These are phyloP conservation scores for Plagodis pulveraria DNA, from an alignment of 2,888 invertebrate genomes.

Conservation along the genomic window DNA sequence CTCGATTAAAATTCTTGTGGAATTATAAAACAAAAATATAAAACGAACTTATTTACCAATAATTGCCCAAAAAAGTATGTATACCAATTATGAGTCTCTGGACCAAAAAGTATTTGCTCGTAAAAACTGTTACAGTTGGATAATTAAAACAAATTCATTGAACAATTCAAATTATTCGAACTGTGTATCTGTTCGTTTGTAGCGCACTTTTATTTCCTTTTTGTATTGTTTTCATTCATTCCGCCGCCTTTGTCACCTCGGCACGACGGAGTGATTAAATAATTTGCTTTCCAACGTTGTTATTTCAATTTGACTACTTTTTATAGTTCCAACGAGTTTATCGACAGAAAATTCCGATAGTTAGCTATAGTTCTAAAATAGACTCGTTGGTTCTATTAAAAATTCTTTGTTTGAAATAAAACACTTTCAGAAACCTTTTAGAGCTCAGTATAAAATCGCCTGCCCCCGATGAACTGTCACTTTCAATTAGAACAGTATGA, in stretches of 20 bases:
- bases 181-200: conserved; percentile 41
- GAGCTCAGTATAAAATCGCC: background rate
- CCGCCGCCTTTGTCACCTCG: conserved; percentile 39
- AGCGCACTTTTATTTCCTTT: conserved; percentile 46
- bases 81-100: background rate
- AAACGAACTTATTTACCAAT: too few relatives aligned
- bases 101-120: background rate
- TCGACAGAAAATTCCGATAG: background rate
- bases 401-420: background rate
- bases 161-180: conserved; percentile 46
- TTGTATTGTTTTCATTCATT: conserved; percentile 38
- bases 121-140: conserved; percentile 11
- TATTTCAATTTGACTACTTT: conserved; percentile 38
- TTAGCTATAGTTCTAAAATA: background rate
- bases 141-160: conserved; percentile 41
- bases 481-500: background rate
- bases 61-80: too few relatives aligned
- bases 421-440: background rate
- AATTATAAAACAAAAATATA: too few relatives aligned
- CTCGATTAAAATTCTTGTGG: too few relatives aligned
- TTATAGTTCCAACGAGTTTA: conserved; percentile 3
- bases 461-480: background rate
- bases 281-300: conserved; percentile 51
- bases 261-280: conserved; percentile 53
- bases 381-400: background rate